These are phyloP conservation scores for Drosophila siamana DNA, from an alignment of 2,888 invertebrate genomes.

Conservation along the genomic window DNA sequence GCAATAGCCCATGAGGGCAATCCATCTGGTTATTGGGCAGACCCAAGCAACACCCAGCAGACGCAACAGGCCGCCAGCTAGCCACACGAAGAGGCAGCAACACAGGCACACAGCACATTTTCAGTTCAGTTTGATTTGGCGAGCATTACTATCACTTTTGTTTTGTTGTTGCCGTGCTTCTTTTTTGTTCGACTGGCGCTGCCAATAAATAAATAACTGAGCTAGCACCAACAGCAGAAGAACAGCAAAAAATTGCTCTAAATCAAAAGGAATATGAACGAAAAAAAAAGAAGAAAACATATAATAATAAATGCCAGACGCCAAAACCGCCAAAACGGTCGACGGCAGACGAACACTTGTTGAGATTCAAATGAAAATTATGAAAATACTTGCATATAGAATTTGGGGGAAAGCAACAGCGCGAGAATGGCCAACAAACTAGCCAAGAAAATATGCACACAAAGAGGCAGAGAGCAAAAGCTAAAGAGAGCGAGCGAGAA, in stretches of 20 bases:
- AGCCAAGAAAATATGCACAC: not conserved
- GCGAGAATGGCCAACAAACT: constrained; percentile 6
- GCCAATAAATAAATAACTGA: constrained; percentile 50
- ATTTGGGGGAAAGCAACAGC: not conserved
- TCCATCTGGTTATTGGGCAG: constrained; percentile 26
- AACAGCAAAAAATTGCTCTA: constrained; percentile 25
- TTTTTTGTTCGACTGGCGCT: constrained; percentile 21
- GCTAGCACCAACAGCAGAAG: too few species aligned
- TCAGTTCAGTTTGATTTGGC: constrained; percentile 16
- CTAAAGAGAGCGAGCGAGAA: not conserved
- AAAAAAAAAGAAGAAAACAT: not conserved
- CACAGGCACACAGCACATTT: constrained; percentile 21
- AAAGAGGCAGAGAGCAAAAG: not conserved
- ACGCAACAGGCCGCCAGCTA: constrained; percentile 21
- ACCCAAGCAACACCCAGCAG: not conserved
- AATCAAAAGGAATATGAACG: constrained; percentile 48
- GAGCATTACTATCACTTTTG: constrained; percentile 4
- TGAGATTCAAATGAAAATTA: constrained; percentile 29
- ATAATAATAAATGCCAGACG: constrained; percentile 55
- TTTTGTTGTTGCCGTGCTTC: constrained; percentile 2
- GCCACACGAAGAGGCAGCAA: not conserved
- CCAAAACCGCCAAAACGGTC: constrained; percentile 34
- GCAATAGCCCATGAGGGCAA: constrained; percentile 36
- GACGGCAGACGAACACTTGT: constrained; percentile 43
- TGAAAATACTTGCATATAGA: not conserved